Evolutionary conservation across 1,140 invertebrate species (phyloP), one percentile per base, ranked within the genome.

Genomic region (Solenopsis fugax): DNA sequence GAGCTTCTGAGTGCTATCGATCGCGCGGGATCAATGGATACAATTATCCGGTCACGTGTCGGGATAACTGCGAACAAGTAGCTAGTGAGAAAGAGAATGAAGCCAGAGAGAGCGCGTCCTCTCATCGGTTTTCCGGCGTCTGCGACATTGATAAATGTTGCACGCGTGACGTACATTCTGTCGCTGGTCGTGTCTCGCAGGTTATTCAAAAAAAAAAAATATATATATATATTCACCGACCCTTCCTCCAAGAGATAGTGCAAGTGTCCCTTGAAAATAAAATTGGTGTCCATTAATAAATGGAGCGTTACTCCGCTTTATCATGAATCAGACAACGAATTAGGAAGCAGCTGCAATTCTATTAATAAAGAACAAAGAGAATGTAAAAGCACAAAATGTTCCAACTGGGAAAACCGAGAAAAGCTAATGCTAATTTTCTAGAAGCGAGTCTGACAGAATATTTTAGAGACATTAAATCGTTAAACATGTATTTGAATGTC

Each of bases 21-120:
- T 86, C 86, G 71, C n/a, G 41, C 60, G 75, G 76, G 75, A 86
- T 92, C 90, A 93, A 92, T 90, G 85, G 87, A 78, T 90, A 93
- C 93, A 91, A 94, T 93, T 92, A 90, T 92, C 91, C 77, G 86
- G 93, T 84, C 93, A 93, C 93, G 93, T 93, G 93, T 90, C 91
- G 80, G 69, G 29, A 52, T 54, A 82, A 76, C 84, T 58, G 62
- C 69, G 80, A 73, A 84, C 85, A 81, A 84, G 75, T 77, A 86
- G 69, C 85, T 72, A 24, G 37, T 9, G 65, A 72, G 54, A 7
- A 84, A 50, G 54, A 82, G 80, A 82, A 82, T 82, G 48, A n/a
- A 60, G 45, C 18, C 80, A 21, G 65, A 90, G 86, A 90, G 84
- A 91, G 67, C 89, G 90, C 87, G 88, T 93, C 81, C 75, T 85